Conservation (phyloP, 30 jellyfish, hydroid and myxozoan genomes). For the Turritopsis dohrnii region DNA sequence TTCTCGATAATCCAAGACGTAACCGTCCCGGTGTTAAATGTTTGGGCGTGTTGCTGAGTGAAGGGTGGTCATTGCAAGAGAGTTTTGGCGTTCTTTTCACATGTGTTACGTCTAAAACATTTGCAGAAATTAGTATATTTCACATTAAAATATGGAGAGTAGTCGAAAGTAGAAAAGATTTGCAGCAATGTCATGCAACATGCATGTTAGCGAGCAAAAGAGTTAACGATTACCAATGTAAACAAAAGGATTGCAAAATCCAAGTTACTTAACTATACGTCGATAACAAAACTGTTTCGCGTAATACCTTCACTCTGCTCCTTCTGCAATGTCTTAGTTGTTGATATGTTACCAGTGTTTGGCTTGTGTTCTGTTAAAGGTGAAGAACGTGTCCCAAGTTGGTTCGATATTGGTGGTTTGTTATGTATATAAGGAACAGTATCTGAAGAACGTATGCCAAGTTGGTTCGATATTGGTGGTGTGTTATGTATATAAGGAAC, state of each 20-base stretch:
- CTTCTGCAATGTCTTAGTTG: not conserved
- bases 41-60: not conserved
- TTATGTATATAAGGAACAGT: not conserved
- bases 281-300: too few species aligned
- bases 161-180: too few species aligned
- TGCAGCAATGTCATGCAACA: too few species aligned
- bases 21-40: slow-evolving; percentile 48
- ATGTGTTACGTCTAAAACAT: not conserved
- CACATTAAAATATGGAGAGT: too few species aligned
- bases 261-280: too few species aligned
- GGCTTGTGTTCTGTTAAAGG: not conserved
- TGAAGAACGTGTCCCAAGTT: not conserved
- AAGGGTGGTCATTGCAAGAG: not conserved
- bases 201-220: too few species aligned
- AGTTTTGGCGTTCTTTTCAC: slow-evolving; percentile 2
- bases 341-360: not conserved
- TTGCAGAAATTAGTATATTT: not conserved
- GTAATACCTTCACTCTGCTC: not conserved
- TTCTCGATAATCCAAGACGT: slow-evolving; percentile 82
- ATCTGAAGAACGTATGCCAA: not conserved
- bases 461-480: not conserved
- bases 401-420: not conserved
- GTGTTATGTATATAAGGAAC: not conserved
- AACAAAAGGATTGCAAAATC: too few species aligned
- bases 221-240: too few species aligned